Evolutionary conservation across 2,797 vertebrate genomes (phyloP).

Genomic region (Mormyrus hasselquistii): DNA sequence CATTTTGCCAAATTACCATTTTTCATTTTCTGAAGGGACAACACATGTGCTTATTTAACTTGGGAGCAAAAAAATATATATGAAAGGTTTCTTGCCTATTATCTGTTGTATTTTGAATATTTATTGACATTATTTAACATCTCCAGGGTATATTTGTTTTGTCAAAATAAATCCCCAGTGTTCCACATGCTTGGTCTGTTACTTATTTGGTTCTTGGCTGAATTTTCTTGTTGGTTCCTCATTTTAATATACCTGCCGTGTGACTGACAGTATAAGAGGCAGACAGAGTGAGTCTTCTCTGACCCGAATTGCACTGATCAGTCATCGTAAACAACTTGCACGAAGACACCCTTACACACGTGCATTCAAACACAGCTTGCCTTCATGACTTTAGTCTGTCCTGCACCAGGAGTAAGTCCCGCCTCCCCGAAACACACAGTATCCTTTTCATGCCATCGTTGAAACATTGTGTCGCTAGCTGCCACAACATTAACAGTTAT

Average conservation of each 20-base stretch:
- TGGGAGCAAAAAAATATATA: background rate
- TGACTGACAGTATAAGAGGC: background rate
- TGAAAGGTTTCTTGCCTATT: background rate
- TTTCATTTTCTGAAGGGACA: constrained; percentile 19
- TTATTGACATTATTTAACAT: constrained; percentile 1
- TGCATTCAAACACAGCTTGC: background rate
- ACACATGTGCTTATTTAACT: constrained; percentile 9
- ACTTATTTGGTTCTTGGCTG: background rate
- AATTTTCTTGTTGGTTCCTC: background rate
- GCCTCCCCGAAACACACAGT: background rate
- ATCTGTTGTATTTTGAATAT: background rate
- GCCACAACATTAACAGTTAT: background rate
- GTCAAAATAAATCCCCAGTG: background rate
- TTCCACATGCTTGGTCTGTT: background rate
- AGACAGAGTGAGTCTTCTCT: background rate
- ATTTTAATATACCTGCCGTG: background rate
- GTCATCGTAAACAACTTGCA: constrained; percentile 37
- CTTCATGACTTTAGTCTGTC: constrained; percentile 3
- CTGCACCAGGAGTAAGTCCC: background rate
- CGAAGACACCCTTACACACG: constrained; percentile 15
- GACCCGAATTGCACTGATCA: background rate
- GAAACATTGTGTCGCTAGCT: background rate
- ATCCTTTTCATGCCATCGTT: background rate
- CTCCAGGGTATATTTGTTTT: background rate
- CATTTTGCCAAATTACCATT: constrained; percentile 40